A percentile compares a stretch with the other conserved stretches of the same genome.
phyloP scores from a whole-genome alignment of 2,888 invertebrate genomes.

The Habrosyne pyritoides region DNA sequence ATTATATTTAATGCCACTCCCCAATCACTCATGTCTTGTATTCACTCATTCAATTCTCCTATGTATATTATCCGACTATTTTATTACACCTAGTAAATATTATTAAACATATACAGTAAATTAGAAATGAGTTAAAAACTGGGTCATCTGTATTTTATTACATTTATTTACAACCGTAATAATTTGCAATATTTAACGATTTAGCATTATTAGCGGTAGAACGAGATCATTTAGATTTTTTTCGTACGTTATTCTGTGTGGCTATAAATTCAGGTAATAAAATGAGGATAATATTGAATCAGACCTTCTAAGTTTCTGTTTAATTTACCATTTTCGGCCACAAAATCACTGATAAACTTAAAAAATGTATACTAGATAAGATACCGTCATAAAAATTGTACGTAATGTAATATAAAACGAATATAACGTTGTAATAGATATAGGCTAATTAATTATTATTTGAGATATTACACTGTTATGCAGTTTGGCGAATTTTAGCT shows the following conservation, averaged over 20 bases:
- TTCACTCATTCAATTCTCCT: background rate
- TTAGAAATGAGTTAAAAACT: background rate
- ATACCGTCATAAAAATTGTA: too few relatives aligned
- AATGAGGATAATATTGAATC: background rate
- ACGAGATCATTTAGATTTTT: background rate
- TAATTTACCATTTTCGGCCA: too few relatives aligned
- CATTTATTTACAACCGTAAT: background rate
- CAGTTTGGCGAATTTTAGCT: too few relatives aligned
- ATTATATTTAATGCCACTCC: background rate
- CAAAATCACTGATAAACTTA: too few relatives aligned
- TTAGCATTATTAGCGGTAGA: background rate
- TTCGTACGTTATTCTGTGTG: background rate
- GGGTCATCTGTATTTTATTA: background rate
- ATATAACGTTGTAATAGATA: too few relatives aligned
- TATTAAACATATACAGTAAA: constrained; percentile 2
- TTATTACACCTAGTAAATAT: background rate
- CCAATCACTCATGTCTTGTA: background rate
- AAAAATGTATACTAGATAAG: too few relatives aligned
- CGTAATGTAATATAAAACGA: too few relatives aligned
- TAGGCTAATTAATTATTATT: too few relatives aligned
- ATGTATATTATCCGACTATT: background rate
- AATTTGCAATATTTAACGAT: background rate
- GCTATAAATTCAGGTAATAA: background rate
- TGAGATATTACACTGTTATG: too few relatives aligned
- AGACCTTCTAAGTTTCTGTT: too few relatives aligned